phyloP scores from a whole-genome alignment of 2,113 vertebrate genomes.

The Gasterosteus nipponicus region DNA sequence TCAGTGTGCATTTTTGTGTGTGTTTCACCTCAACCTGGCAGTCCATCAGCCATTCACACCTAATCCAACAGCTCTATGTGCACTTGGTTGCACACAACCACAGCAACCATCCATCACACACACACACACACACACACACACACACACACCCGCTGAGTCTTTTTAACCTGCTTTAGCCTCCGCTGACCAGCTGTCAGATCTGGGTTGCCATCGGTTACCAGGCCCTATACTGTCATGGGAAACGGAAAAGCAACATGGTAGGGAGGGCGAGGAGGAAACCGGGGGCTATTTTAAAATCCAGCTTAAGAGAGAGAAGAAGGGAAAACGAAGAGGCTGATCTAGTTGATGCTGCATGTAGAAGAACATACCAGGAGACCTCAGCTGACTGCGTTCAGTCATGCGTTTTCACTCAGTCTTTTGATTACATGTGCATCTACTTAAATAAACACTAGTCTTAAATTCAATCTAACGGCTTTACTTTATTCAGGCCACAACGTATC shows the following conservation, averaged over 20 bases:
- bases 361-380: background rate
- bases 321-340: constrained; percentile 3
- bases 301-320: background rate
- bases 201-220: constrained; percentile 42
- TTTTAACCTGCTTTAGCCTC: constrained; percentile 56
- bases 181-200: constrained; percentile 50
- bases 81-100: constrained; percentile 8
- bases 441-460: background rate
- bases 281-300: too few species aligned
- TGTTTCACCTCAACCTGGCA: constrained; percentile 7
- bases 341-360: constrained; percentile 1
- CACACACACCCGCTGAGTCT: constrained; percentile 16
- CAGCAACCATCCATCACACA: constrained; percentile 17
- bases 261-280: too few species aligned
- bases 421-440: background rate
- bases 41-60: constrained; percentile 36
- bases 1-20: constrained; percentile 1
- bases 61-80: constrained; percentile 24
- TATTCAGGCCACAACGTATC: background rate
- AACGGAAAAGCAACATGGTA: background rate
- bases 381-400: background rate
- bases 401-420: background rate
- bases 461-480: background rate
- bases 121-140: constrained; percentile 6
- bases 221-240: constrained; percentile 20